Evolutionary conservation across 2,888 invertebrate species (phyloP).

Genomic region (Leptopilina myrica): DNA sequence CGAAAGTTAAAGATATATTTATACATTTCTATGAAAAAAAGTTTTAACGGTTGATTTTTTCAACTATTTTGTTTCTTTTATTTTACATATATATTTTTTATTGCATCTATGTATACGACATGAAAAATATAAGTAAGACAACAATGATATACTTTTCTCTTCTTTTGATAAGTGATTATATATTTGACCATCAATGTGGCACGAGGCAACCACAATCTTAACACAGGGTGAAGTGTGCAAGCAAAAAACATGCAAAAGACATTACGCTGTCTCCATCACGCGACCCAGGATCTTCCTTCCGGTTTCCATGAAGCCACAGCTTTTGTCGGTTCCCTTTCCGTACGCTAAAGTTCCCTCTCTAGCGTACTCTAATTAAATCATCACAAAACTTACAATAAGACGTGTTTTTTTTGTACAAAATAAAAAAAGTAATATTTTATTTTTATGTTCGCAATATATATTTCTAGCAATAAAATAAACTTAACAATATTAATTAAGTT

Average conservation of each 20-base stretch:
- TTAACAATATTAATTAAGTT: no score
- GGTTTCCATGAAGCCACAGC: conserved; percentile 63
- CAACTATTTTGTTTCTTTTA: no score
- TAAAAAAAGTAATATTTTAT: background rate
- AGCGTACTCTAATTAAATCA: conserved; percentile 71
- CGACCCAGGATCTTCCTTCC: conserved; percentile 73
- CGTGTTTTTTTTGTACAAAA: background rate
- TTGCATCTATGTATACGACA: conserved; percentile 59
- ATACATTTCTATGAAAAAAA: no score
- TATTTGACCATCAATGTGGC: conserved; percentile 71
- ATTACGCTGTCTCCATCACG: conserved; percentile 71
- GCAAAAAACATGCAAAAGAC: conserved; percentile 78
- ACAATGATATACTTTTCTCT: conserved; percentile 66
- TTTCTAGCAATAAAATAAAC: no score
- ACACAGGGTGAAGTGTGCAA: conserved; percentile 66
- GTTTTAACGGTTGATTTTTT: no score
- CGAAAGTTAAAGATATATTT: no score
- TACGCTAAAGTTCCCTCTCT: conserved; percentile 53
- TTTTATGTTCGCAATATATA: no score
- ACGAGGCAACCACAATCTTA: conserved; percentile 70
- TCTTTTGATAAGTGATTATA: conserved; percentile 61
- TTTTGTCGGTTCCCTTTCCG: conserved; percentile 51
- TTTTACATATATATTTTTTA: no score
- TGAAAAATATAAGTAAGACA: conserved; percentile 55
- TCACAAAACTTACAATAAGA: conserved; percentile 43